Evolutionary conservation across 1,140 invertebrate species (phyloP).

Genomic region (Hypsibius dujardini): DNA sequence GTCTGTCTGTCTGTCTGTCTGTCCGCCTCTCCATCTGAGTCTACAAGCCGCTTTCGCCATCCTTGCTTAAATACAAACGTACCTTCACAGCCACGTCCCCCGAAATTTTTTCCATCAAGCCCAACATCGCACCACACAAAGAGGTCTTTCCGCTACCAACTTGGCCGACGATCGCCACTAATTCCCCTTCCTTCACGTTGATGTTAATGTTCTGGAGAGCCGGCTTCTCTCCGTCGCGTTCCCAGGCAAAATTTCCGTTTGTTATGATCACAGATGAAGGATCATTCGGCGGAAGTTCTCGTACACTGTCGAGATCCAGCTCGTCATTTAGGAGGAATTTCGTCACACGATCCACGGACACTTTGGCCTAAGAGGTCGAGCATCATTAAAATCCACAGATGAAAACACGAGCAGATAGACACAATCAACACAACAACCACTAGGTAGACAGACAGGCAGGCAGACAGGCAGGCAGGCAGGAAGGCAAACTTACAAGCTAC

Average conservation of each 20-base stretch:
- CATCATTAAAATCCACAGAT: too few relatives aligned
- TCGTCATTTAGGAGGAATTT: conserved; percentile 31
- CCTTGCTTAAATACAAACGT: conserved; percentile 17
- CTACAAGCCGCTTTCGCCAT: too few relatives aligned
- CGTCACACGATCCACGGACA: conserved; percentile 32
- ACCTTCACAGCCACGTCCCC: conserved; percentile 34
- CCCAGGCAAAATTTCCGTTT: not conserved
- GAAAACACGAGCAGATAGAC: not conserved
- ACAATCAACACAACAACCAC: not conserved
- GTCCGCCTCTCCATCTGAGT: too few relatives aligned
- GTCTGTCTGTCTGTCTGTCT: too few relatives aligned
- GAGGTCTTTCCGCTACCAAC: conserved; percentile 42
- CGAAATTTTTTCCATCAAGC: conserved; percentile 34
- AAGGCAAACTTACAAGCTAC: too few relatives aligned
- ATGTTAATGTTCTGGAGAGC: conserved; percentile 25
- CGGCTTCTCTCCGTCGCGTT: conserved; percentile 16
- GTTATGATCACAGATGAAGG: not conserved
- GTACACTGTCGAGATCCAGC: conserved; percentile 28
- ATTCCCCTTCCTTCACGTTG: conserved; percentile 37
- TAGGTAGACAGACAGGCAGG: not conserved
- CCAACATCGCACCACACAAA: conserved; percentile 38
- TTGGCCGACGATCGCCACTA: conserved; percentile 36
- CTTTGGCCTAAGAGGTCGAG: conserved; percentile 25
- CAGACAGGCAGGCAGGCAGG: too few relatives aligned
- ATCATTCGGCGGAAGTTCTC: not conserved